Evolutionary conservation across 2,888 invertebrate species (phyloP), one percentile per base, ranked within the genome.

Genomic region (Cistogaster globosa): DNA sequence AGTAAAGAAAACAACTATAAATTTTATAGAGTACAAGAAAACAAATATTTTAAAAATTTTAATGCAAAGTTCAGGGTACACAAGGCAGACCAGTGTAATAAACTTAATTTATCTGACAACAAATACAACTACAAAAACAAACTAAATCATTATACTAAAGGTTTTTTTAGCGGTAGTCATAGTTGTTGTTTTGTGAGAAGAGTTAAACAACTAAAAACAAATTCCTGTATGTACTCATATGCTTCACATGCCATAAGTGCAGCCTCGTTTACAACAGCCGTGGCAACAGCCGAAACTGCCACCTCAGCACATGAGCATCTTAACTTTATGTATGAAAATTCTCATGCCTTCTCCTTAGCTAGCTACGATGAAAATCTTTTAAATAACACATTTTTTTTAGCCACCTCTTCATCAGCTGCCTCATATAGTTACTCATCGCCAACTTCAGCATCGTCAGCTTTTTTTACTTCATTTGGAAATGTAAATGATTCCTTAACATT

Each of bases 181-280:
- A 26, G 14, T 53, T 58, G 42, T 58, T 12, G 12, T 55, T 26
- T 69, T 48, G 69, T 18, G 48, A 74, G 20, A 12, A 72, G 12
- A 42, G 58, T 53, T 1, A 63, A 20, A 1, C 32, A 65, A 58
- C 18, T 62, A 72, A 32, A 51, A 14, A 67, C 32, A 58, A 57
- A 12, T 55, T 9, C 53, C 69, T 68, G 72, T 72, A 84, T 84
- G 84, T 84, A 71, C 78, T 78, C 85, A 55, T 77, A 85, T 85
- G 78, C 75, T 48, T 63, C 53, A 69, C 78, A 75, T 67, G 82
- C 78, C 60, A 67, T 85, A 71, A 85, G 75, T 63, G 79, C 79
- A 79, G 79, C 83, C 53, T 81, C 71, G 36, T 76, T 71, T 38
- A 58, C 75, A 67, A 67, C 58, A 75, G 81, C 77, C 42, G 57